Conservation (phyloP, 2,888 invertebrate genomes). For the Epistrophella euchroma region DNA sequence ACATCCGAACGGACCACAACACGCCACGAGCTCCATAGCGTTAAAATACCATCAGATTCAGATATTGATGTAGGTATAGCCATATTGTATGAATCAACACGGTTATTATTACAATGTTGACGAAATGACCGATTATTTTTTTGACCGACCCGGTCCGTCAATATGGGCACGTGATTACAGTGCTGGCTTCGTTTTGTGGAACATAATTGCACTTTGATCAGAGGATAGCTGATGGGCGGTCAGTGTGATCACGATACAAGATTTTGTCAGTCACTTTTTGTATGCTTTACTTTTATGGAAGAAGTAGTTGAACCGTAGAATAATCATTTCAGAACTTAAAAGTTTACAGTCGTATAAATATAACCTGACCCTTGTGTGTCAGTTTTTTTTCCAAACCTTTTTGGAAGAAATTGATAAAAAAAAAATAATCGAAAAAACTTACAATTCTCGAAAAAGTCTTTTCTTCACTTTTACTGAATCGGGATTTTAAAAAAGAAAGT, state of each 20-base stretch:
- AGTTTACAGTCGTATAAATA: not conserved
- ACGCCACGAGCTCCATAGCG: not conserved
- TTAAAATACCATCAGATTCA: slow-evolving; percentile 27
- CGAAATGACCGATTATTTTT: slow-evolving; percentile 60
- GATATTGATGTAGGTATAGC: not conserved
- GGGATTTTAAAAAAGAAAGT: too few species aligned
- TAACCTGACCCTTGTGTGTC: not conserved
- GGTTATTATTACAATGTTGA: slow-evolving; percentile 47
- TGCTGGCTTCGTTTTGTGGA: slow-evolving; percentile 16
- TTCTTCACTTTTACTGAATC: too few species aligned
- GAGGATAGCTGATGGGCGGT: slow-evolving; percentile 18
- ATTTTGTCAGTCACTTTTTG: slow-evolving; percentile 22
- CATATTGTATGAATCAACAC: slow-evolving; percentile 40
- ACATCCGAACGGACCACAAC: not conserved
- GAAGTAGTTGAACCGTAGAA: not conserved
- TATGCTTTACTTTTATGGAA: not conserved
- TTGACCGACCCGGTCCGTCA: slow-evolving; percentile 26
- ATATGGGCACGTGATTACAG: slow-evolving; percentile 66
- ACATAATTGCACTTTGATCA: slow-evolving; percentile 62
- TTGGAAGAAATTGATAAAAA: too few species aligned
- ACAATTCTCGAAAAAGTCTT: too few species aligned
- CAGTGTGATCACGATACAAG: slow-evolving; percentile 38
- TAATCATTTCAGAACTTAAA: slow-evolving; percentile 9
- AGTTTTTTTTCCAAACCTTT: too few species aligned
- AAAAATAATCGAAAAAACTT: too few species aligned